Conservation (phyloP, 2,888 invertebrate genomes). For the Heliconius sara region DNA sequence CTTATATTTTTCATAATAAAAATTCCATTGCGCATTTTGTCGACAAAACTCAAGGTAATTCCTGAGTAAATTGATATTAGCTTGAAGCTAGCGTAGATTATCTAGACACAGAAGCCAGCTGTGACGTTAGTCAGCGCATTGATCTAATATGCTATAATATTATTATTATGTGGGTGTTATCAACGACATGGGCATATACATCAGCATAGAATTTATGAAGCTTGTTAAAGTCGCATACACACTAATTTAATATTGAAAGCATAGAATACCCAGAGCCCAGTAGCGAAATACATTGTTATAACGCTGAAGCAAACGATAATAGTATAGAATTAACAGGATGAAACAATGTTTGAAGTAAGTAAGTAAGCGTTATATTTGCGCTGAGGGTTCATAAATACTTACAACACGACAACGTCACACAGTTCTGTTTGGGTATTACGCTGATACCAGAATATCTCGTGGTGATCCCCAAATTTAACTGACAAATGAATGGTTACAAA, state of each 20-base stretch:
- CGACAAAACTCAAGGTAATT: constrained; percentile 62
- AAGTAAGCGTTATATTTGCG: constrained; percentile 79
- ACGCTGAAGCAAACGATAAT: constrained; percentile 83
- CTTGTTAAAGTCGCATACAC: constrained; percentile 82
- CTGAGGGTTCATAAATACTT: constrained; percentile 74
- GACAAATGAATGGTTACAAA: constrained; percentile 70
- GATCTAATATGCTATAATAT: constrained; percentile 78
- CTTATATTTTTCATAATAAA: constrained; percentile 8
- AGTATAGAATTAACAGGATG: constrained; percentile 66
- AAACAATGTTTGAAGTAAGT: constrained; percentile 57
- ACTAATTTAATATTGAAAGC: constrained; percentile 84
- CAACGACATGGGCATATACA: constrained; percentile 81
- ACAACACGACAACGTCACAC: constrained; percentile 78
- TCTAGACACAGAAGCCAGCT: constrained; percentile 84
- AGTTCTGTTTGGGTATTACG: constrained; percentile 64
- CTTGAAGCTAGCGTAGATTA: constrained; percentile 83
- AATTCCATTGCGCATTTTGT: constrained; percentile 36
- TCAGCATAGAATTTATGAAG: constrained; percentile 83
- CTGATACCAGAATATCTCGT: constrained; percentile 68
- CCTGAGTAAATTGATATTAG: constrained; percentile 73
- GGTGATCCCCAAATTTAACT: constrained; percentile 70
- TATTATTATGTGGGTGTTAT: constrained; percentile 73
- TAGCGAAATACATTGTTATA: constrained; percentile 81
- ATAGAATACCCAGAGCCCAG: constrained; percentile 83
- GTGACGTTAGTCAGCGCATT: constrained; percentile 80